These are phyloP conservation scores for Euplagia quadripunctaria DNA, from an alignment of 2,888 invertebrate genomes.

Conservation along the genomic window DNA sequence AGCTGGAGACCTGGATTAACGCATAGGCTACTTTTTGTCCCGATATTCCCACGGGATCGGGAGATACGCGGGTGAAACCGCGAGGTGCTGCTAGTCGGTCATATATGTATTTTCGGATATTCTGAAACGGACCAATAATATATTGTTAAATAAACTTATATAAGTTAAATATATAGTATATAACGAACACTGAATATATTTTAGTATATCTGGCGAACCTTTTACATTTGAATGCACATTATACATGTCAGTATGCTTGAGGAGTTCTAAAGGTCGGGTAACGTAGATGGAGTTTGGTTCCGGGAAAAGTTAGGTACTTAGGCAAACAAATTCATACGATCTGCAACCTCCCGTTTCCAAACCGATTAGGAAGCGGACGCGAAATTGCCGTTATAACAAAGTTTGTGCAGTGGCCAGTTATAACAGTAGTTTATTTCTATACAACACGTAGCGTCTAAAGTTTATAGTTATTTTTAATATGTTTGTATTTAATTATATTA, in stretches of 20 bases:
- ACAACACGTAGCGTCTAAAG: not conserved
- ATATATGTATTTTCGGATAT: too few species aligned
- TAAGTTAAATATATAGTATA: too few species aligned
- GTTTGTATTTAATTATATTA: too few species aligned
- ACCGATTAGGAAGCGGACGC: slow-evolving; percentile 1
- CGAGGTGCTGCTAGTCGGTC: too few species aligned
- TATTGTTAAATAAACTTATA: too few species aligned
- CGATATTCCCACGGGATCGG: too few species aligned
- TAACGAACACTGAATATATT: too few species aligned
- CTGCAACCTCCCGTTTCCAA: not conserved
- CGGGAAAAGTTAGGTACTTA: slow-evolving; percentile 2
- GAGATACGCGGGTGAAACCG: too few species aligned
- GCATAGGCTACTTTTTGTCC: too few species aligned
- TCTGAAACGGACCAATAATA: too few species aligned
- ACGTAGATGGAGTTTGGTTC: not conserved
- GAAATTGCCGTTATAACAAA: not conserved
- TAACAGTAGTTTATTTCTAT: not conserved
- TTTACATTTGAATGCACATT: not conserved
- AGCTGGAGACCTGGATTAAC: too few species aligned
- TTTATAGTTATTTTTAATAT: too few species aligned
- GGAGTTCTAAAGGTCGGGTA: not conserved
- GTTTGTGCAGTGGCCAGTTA: not conserved
- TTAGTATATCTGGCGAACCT: not conserved
- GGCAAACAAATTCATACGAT: not conserved
- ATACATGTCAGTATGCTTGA: not conserved